These are phyloP conservation scores for Gymnodraco acuticeps DNA, from an alignment of 2,797 vertebrate genomes.

Conservation along the genomic window DNA sequence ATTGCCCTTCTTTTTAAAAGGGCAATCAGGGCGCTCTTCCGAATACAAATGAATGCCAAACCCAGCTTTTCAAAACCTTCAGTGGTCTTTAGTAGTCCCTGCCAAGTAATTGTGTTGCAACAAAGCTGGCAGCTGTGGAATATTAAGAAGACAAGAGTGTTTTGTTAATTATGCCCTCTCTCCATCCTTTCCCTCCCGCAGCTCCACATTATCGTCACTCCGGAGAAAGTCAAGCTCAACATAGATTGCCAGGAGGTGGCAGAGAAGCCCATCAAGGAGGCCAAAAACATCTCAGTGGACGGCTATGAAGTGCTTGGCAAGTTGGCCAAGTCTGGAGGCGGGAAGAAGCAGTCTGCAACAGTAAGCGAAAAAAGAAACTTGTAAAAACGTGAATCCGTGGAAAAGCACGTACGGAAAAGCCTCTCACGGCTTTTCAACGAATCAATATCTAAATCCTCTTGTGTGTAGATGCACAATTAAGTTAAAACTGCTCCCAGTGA, in stretches of 20 bases:
- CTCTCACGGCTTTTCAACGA: conserved; percentile 47
- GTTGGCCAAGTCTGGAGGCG: conserved; percentile 84
- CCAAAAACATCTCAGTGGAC: conserved; percentile 93
- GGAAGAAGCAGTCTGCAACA: conserved; percentile 92
- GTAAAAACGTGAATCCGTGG: conserved; percentile 24
- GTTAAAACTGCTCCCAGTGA: conserved; percentile 40
- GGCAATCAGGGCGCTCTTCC: conserved; percentile 41
- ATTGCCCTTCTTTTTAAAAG: conserved; percentile 40
- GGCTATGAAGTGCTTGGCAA: conserved; percentile 98
- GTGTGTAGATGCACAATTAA: conserved; percentile 49
- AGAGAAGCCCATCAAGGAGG: conserved; percentile 94
- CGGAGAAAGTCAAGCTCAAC: conserved; percentile 93
- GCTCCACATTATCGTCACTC: conserved; percentile 94
- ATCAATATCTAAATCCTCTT: conserved; percentile 44
- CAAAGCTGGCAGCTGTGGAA: conserved; percentile 33
- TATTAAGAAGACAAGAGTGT: conserved; percentile 44
- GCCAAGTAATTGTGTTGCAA: conserved; percentile 56
- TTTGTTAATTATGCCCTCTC: conserved; percentile 49
- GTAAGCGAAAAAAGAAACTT: conserved; percentile 83
- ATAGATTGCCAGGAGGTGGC: conserved; percentile 95
- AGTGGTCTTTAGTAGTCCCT: conserved; percentile 21
- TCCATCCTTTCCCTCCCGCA: conserved; percentile 72
- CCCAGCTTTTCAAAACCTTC: conserved; percentile 46
- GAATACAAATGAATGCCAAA: conserved; percentile 51
- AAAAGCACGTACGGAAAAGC: conserved; percentile 45